Base-by-base conservation (phyloP, 2,888 invertebrate species). In the Lepidocyrtinus sp. region DNA sequence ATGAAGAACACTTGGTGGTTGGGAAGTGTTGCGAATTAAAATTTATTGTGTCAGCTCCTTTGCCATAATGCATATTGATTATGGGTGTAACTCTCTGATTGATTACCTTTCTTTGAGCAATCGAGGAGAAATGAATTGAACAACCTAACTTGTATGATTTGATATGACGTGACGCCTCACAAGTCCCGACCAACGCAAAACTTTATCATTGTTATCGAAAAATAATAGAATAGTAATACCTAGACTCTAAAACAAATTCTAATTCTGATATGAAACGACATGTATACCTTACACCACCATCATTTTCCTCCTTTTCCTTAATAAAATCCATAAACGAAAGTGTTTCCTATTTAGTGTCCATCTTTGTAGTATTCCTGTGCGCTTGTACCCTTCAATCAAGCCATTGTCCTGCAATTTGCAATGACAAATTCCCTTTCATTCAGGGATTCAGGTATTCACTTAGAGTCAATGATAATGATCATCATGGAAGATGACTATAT, bases 401-500 rank as follows among this genome's bases (percentile, higher is more conserved):
- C 55, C 55, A 55, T 55, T 55, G 55, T 55, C 55, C 55, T 55
- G 55, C 17, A 55, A 55, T 55, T 55, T 55, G 55, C 55, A 55
- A 55, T 55, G 55, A 55, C 55, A 55, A 55, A 55, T 55, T 55
- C 55, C 55, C 55, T 55, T 55, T 55, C 55, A 55, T 55, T 55
- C 55, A 55, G 17, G 55, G 2, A n/a, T n/a, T n/a, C n/a, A n/a
- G n/a, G n/a, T n/a, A n/a, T n/a, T n/a, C n/a, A n/a, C 55, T 55
- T n/a, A n/a, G n/a, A n/a, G n/a, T n/a, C 7, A 36, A 12, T 9
- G 55, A 55, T 55, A 55, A 55, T 55, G 55, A n/a, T 55, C 55
- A 55, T 55, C 55, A 55, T 55, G 55, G 36, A 55, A 55, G 55
- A 55, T 55, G 55, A 55, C 55, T 55, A 15, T 55, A 55, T 55